Conservation (phyloP, 2,888 invertebrate genomes). For the Heliconius ethilla region DNA sequence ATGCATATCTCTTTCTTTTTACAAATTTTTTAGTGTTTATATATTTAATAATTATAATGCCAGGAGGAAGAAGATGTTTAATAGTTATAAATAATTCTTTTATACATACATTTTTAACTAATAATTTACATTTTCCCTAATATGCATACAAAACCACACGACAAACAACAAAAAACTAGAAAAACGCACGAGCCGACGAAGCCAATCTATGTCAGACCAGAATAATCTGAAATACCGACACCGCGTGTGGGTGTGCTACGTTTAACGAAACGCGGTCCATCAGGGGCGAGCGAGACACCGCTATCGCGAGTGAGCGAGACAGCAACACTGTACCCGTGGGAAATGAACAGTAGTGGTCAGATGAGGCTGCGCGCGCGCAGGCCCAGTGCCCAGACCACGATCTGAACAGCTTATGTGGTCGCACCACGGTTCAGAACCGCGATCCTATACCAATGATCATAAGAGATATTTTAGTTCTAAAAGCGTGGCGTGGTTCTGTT, state of each 20-base stretch:
- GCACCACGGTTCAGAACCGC: conserved; percentile 44
- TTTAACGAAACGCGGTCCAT: conserved; percentile 81
- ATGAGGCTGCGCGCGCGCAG: conserved; percentile 81
- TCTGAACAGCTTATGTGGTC: conserved; percentile 65
- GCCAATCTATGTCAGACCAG: conserved; percentile 78
- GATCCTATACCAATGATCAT: conserved; percentile 39
- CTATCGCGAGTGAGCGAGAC: conserved; percentile 63
- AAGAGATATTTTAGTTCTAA: conserved; percentile 45
- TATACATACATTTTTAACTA: neutral
- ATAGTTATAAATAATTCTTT: too few species aligned
- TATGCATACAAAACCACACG: neutral
- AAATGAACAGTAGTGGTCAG: conserved; percentile 83
- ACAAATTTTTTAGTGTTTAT: too few species aligned
- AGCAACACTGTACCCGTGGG: conserved; percentile 77
- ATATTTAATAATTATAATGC: too few species aligned
- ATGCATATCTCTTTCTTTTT: too few species aligned
- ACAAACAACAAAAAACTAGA: conserved; percentile 45
- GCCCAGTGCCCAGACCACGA: conserved; percentile 76
- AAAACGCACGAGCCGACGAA: conserved; percentile 72
- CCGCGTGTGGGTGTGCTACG: conserved; percentile 81
- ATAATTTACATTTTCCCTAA: neutral
- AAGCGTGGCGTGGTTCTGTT: conserved; percentile 44
- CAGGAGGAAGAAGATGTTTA: too few species aligned
- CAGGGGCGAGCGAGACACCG: conserved; percentile 67
- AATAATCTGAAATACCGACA: conserved; percentile 80